phyloP scores from a whole-genome alignment of 2,888 invertebrate genomes.

The Lepidochitona cinerea region DNA sequence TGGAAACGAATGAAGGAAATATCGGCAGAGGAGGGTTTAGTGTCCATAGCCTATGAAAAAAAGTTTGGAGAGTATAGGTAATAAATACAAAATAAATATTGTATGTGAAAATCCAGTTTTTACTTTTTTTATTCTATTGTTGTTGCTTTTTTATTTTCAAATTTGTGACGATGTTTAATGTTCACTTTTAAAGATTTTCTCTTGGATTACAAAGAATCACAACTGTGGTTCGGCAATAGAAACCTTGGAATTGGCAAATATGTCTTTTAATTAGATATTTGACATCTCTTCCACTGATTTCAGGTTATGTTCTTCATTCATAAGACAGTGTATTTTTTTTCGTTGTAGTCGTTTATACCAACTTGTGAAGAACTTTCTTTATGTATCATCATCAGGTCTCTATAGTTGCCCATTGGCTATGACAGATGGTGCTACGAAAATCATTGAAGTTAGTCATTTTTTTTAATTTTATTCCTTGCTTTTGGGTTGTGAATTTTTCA shows the following conservation, averaged over 20 bases:
- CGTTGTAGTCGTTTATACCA: slow-evolving; percentile 72
- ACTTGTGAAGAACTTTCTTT: slow-evolving; percentile 73
- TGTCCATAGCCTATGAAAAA: slow-evolving; percentile 73
- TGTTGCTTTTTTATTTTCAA: too few species aligned
- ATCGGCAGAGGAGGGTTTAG: slow-evolving; percentile 74
- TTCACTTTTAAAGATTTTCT: too few species aligned
- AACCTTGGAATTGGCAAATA: not conserved
- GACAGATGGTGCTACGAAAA: slow-evolving; percentile 76
- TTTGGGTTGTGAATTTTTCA: too few species aligned
- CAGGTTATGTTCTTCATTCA: not conserved
- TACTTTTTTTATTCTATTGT: too few species aligned
- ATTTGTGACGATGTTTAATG: too few species aligned
- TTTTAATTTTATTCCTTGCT: too few species aligned
- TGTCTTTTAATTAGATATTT: not conserved
- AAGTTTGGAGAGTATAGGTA: slow-evolving; percentile 69
- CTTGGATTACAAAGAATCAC: too few species aligned
- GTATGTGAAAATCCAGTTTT: too few species aligned
- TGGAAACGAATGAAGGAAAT: slow-evolving; percentile 74
- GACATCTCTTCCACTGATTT: not conserved
- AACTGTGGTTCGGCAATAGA: not conserved
- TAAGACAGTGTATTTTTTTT: not conserved
- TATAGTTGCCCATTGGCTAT: slow-evolving; percentile 76
- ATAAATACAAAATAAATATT: too few species aligned
- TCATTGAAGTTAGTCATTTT: slow-evolving; percentile 68
- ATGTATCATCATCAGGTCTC: slow-evolving; percentile 73